These are phyloP conservation scores for Erinaceus europaeus DNA, from an alignment of 2,113 vertebrate genomes.

Conservation along the genomic window DNA sequence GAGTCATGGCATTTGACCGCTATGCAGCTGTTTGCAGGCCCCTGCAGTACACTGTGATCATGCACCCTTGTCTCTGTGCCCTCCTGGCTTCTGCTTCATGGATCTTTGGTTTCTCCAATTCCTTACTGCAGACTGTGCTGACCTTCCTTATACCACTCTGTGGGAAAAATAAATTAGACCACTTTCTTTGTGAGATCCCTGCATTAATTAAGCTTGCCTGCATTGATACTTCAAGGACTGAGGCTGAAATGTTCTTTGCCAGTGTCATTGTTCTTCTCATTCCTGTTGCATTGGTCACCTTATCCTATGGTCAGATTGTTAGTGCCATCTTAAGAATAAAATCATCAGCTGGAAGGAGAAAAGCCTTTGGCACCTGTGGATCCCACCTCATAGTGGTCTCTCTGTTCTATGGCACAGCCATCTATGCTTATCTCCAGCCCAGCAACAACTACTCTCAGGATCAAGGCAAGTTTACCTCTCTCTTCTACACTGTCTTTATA, in stretches of 20 bases:
- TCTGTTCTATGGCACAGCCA: neutral
- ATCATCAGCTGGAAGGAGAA: neutral
- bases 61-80: neutral
- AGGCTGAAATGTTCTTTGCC: neutral
- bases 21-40: neutral
- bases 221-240: neutral
- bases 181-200: neutral
- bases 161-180: neutral
- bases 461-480: neutral
- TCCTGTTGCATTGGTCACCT: neutral
- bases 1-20: neutral
- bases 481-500: neutral
- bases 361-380: neutral
- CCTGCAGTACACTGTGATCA: neutral
- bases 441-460: neutral
- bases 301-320: neutral
- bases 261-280: neutral
- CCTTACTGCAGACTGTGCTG: neutral
- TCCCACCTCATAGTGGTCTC: neutral
- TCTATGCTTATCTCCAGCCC: neutral
- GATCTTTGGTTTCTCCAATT: neutral
- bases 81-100: neutral
- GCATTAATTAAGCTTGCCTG: neutral
- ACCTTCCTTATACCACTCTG: neutral
- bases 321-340: neutral